A percentile compares a stretch with the other conserved stretches of the same genome.
These are phyloP conservation scores for Pegea sp. DNA, from an alignment of 23 tunicate genomes.

Conservation along the genomic window DNA sequence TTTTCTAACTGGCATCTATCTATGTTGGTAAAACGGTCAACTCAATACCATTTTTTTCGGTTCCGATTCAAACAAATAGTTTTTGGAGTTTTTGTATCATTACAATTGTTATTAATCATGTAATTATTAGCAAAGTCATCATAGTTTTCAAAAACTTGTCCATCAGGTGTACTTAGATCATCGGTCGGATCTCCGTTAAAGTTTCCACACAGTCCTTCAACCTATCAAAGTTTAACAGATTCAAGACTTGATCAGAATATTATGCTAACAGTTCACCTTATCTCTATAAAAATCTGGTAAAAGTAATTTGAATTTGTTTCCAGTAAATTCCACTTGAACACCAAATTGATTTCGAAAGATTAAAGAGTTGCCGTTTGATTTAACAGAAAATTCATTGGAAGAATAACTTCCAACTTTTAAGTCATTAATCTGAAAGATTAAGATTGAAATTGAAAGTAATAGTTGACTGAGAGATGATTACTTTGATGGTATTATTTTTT, in stretches of 20 bases:
- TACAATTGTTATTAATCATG: constrained; percentile 16
- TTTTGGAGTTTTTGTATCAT: not conserved
- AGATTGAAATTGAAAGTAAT: too few relatives aligned
- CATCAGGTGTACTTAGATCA: constrained; percentile 28
- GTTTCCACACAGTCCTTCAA: constrained; percentile 61
- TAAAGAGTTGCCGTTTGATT: not conserved
- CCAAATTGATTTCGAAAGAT: not conserved
- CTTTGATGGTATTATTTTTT: constrained; percentile 4
- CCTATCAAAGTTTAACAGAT: constrained; percentile 10
- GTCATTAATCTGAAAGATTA: not conserved
- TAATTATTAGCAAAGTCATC: constrained; percentile 36
- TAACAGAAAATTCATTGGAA: not conserved
- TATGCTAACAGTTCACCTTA: not conserved
- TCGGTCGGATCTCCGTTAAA: constrained; percentile 36
- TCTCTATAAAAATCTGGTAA: not conserved
- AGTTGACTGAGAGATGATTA: too few relatives aligned
- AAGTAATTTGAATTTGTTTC: not conserved
- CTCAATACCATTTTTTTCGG: not conserved
- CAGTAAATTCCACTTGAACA: not conserved
- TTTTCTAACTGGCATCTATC: not conserved
- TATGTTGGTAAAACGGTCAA: not conserved
- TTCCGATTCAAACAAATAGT: not conserved
- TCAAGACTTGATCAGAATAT: not conserved
- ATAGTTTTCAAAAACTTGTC: constrained; percentile 9
- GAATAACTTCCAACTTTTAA: not conserved